Base-by-base conservation (phyloP, 2,888 invertebrate genomes). In the Macropis europaea region DNA sequence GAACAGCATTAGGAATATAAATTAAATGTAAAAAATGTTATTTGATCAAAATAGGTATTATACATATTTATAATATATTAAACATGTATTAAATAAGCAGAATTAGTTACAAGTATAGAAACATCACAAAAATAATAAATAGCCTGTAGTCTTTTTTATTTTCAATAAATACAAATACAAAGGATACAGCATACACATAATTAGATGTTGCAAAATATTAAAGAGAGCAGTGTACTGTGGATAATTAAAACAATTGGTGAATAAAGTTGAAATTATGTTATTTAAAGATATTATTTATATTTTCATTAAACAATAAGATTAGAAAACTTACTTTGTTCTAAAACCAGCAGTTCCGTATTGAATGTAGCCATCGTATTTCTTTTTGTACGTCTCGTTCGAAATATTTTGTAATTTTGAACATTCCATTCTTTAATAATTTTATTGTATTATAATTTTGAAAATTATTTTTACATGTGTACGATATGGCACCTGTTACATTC, bases 261-360 rank as follows among this genome's bases (percentile, higher is more conserved):
- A 57, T n/a, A 24, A 22, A 47, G 36, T 34, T 19, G 1, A 40
- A 56, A 28, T 9, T 11, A 7, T 34, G 2, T 7, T 32, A 1
- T 22, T 11, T 24, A 9, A 9, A n/a, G 19, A 13, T 17, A 1
- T 15, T 3, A 36, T 34, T 9, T 4, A 22, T 47, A 34, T 13
- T 22, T 52, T 4, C 53, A 22, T 15, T 52, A 43, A 45, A 54
- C 38, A 47, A 6, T 19, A 9, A 38, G 2, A 19, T 52, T 66
- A 30, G 48, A 9, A 52, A 7, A 91, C 93, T 93, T 90, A 95
- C 95, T 93, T 95, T 85, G 94, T 94, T 85, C 96, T 93, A 90
- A 96, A 96, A 87, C 96, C 96, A 82, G 96, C 95, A 70, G 96
- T 96, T 82, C 96, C 96, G 91, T 96, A 96, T 90, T 95, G 92